Conservation (phyloP, 2,888 invertebrate genomes). For the Drosophila affinis region DNA sequence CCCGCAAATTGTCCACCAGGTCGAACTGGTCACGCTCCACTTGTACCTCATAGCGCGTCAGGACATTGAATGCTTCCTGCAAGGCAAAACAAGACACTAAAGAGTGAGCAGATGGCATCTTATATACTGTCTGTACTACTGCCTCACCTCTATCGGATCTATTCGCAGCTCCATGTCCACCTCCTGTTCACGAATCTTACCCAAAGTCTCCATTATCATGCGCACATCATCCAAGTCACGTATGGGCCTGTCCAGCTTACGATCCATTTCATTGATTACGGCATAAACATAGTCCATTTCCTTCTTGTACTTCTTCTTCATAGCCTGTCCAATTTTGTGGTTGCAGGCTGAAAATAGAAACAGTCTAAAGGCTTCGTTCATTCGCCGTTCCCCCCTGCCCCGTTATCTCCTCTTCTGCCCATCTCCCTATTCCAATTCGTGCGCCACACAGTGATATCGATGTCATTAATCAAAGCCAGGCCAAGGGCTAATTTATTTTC, state of each 20-base stretch:
- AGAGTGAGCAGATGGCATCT: background rate
- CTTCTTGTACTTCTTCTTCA: constrained; percentile 94
- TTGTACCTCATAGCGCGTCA: constrained; percentile 93
- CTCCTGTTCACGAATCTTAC: constrained; percentile 96
- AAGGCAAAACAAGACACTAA: background rate
- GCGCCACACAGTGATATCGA: constrained; percentile 38
- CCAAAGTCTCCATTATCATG: constrained; percentile 95
- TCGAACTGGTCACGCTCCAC: constrained; percentile 95
- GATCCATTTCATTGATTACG: constrained; percentile 95
- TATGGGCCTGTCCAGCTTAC: constrained; percentile 93
- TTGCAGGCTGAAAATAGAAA: constrained; percentile 86
- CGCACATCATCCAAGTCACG: constrained; percentile 97
- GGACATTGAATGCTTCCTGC: constrained; percentile 95
- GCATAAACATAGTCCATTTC: constrained; percentile 97
- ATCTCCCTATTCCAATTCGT: background rate
- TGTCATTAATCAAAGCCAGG: constrained; percentile 71
- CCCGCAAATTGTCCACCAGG: constrained; percentile 94
- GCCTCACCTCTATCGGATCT: constrained; percentile 92
- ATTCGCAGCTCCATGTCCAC: constrained; percentile 97
- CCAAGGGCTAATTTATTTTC: constrained; percentile 60
- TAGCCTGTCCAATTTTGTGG: constrained; percentile 91
- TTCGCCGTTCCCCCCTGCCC: background rate
- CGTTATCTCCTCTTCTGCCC: background rate
- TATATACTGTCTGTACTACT: background rate
- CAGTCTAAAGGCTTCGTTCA: constrained; percentile 22